Evolutionary conservation across 2,797 vertebrate genomes (phyloP), one percentile per base, ranked within the genome.

Genomic region (Lepidocolaptes lacrymiger): DNA sequence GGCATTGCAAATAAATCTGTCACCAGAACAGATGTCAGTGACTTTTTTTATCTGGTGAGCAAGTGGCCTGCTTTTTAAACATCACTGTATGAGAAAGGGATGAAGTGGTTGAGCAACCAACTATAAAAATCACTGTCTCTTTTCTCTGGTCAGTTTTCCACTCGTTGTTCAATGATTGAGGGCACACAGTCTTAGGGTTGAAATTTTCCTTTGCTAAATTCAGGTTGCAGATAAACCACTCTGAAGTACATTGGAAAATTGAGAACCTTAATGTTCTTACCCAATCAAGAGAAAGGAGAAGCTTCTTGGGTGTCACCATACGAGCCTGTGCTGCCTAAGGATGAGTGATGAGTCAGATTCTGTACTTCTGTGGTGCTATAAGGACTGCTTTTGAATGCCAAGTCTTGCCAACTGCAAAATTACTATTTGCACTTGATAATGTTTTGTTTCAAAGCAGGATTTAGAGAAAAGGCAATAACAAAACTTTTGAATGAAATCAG

Each of bases 341-440:
- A 74, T 2, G 2, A 79, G 27, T 75, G 58, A 83, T 82, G 89
- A 62, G 54, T 91, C 93, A 96, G 61, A 39, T 81, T 87, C 56
- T 86, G 71, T 94, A 79, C 85, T 81, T 24, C 76, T 82, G 51
- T 7, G 37, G 48, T 79, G 44, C 54, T 93, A 10, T 62, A 77
- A 79, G 79, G 74, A 52, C 64, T 95, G 79, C 66, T 94, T 49
- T 54, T 87, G 83, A 61, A 51, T 93, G 91, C 83, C 86, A 95
- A 80, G 64, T 67, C 94, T 95, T 96, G 71, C 87, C 95, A 97
- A 92, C 91, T 96, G 91, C 96, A 94, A 97, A 97, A 96, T 97
- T 93, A 93, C 93, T 96, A 82, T 96, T 97, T 97, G 84, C 97
- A 41, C 51, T 82, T 95, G 64, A 62, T 76, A 96, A 89, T 95